Evolutionary conservation across 2,113 vertebrate genomes (phyloP), one percentile per base, ranked within the genome.

Genomic region (Saguinus imperator): DNA sequence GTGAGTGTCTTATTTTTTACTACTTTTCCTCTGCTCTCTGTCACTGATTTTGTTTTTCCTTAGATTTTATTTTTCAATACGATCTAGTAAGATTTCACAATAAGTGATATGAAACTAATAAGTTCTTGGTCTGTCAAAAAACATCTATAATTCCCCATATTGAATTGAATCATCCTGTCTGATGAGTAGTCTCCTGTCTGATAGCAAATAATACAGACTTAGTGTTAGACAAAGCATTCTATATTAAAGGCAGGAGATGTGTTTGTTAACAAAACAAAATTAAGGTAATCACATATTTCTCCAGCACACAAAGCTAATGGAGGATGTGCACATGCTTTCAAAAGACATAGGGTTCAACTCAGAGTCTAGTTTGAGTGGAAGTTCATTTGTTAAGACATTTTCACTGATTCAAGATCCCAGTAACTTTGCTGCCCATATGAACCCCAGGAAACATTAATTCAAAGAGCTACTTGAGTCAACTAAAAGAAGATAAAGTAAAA

Each of bases 291-390:
- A 45, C 25, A 52, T 37, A 68, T 83, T 82, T 91, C 0, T 35
- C 27, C 14, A 32, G 14, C 2, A 5, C 0, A 3, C 16, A 58
- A 17, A 4, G 5, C 16, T 2, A 55, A 11, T 23, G 2, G 6
- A 61, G 13, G 0, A 8, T 73, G 8, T 35, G 11, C 17, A 73
- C 10, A 23, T 7, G 8, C 7, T 84, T 72, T 90, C 21, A 87
- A 66, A 64, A 66, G 21, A n/a, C 21, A 25, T 1, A 37, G 29
- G 3, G 20, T 50, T 45, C 17, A 84, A 37, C 2, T 13, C 23
- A 35, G 37, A 57, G 17, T 88, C 43, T 45, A 0, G 16, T 5
- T 0, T 13, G 48, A 40, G 23, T 0, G 12, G 9, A 79, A 43
- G 16, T 11, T 58, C 61, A 75, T 55, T 55, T 82, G 37, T 68